Conservation (phyloP, 2,113 vertebrate species). For the Orthochromis indermauri region DNA sequence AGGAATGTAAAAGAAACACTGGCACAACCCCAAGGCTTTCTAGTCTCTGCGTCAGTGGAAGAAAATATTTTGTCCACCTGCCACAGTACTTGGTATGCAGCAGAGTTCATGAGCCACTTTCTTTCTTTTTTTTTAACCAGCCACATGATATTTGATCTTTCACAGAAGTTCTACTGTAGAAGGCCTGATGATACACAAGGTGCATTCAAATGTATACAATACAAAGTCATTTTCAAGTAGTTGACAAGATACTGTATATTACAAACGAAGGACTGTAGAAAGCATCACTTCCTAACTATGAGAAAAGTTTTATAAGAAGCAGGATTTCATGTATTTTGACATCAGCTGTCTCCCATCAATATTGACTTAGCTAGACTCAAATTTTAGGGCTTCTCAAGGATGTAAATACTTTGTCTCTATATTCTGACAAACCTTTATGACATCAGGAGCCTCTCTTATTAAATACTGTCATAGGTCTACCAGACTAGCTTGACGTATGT, state of each 20-base stretch:
- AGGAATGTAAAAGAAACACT: slow-evolving; percentile 28
- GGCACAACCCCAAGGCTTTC: slow-evolving; percentile 15
- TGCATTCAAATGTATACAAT: neutral
- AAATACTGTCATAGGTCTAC: neutral
- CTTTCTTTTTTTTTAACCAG: neutral
- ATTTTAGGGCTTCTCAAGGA: neutral
- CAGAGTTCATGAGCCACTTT: neutral
- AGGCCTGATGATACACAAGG: neutral
- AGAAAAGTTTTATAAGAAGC: neutral
- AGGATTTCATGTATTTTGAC: slow-evolving; percentile 14
- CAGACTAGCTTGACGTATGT: neutral
- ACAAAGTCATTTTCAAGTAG: neutral
- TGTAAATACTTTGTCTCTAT: neutral
- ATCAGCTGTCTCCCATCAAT: neutral
- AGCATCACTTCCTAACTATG: neutral
- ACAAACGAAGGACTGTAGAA: neutral
- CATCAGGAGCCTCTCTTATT: neutral
- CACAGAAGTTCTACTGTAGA: neutral
- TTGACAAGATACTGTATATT: neutral
- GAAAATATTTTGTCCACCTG: slow-evolving; percentile 3
- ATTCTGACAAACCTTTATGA: neutral
- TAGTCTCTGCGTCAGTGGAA: neutral
- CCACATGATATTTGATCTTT: neutral
- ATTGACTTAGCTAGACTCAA: neutral
- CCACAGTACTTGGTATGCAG: neutral